phyloP scores from a whole-genome alignment of 2,113 vertebrate genomes.

The Drymodes brunneopygia region DNA sequence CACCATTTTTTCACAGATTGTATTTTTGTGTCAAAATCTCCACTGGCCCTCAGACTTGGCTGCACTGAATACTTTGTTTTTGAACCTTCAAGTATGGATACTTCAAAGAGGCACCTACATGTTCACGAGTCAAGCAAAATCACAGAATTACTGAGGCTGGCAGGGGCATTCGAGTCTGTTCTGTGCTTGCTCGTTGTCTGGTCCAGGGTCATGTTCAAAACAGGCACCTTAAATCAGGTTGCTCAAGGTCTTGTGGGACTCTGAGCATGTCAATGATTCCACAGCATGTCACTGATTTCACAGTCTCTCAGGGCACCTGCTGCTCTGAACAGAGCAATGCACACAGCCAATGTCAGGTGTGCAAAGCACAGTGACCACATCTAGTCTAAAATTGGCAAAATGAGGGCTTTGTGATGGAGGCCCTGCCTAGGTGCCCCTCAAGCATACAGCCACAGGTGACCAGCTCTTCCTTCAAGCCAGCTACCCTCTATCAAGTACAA shows the following conservation, averaged over 20 bases:
- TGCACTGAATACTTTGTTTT: neutral
- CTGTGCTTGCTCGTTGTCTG: accelerated
- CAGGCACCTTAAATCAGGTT: neutral
- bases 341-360: accelerated
- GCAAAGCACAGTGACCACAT: neutral
- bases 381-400: neutral
- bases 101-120: neutral
- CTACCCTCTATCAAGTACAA: neutral
- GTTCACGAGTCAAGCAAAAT: neutral
- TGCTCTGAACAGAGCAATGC: neutral
- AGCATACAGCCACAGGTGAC: neutral
- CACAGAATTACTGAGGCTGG: neutral
- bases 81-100: neutral
- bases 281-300: neutral
- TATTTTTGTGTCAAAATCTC: neutral
- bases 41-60: neutral
- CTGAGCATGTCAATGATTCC: neutral
- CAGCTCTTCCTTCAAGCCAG: neutral
- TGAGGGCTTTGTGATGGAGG: neutral
- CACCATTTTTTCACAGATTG: neutral
- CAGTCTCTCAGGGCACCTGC: neutral
- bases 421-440: neutral
- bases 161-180: accelerated
- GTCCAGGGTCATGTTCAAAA: neutral
- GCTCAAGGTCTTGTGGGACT: neutral